Conservation (phyloP, 1,140 invertebrate species). For the Drosophila rufa region DNA sequence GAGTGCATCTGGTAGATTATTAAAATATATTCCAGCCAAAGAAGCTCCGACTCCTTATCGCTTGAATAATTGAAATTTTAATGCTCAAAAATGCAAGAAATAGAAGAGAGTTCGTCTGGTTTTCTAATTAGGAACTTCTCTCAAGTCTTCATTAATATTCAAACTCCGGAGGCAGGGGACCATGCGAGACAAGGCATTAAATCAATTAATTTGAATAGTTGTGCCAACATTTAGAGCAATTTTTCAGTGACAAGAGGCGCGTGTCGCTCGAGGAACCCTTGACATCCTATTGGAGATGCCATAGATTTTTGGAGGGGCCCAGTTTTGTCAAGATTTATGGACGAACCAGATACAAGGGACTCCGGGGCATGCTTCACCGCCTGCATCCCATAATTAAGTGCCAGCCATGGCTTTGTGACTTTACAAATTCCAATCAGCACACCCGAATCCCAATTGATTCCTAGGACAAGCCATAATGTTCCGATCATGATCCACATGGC, state of each 20-base stretch:
- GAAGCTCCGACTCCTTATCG: conserved; percentile 26
- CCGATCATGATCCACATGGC: conserved; percentile 47
- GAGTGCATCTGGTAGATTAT: conserved; percentile 73
- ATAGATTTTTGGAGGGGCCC: conserved; percentile 20
- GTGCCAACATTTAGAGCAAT: conserved; percentile 75
- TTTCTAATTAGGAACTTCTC: conserved; percentile 75
- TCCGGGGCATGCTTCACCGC: conserved; percentile 62
- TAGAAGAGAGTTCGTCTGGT: conserved; percentile 6
- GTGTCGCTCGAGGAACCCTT: conserved; percentile 36
- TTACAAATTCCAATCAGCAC: conserved; percentile 78
- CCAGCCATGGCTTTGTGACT: conserved; percentile 78
- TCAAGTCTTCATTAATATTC: conserved; percentile 77
- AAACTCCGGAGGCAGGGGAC: conserved; percentile 10
- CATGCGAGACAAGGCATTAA: conserved; percentile 55
- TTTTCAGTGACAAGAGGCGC: conserved; percentile 67
- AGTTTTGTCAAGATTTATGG: conserved; percentile 67
- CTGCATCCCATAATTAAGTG: conserved; percentile 74
- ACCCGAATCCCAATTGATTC: conserved; percentile 41
- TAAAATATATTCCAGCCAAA: conserved; percentile 61
- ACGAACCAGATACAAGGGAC: neutral
- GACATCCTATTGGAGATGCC: conserved; percentile 19
- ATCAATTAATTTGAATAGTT: conserved; percentile 84
- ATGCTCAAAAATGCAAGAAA: conserved; percentile 16
- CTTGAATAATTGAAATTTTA: conserved; percentile 67
- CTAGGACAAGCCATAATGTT: conserved; percentile 51